Evolutionary conservation across 2,797 vertebrate genomes (phyloP).

Genomic region (Pelochelys cantorii): DNA sequence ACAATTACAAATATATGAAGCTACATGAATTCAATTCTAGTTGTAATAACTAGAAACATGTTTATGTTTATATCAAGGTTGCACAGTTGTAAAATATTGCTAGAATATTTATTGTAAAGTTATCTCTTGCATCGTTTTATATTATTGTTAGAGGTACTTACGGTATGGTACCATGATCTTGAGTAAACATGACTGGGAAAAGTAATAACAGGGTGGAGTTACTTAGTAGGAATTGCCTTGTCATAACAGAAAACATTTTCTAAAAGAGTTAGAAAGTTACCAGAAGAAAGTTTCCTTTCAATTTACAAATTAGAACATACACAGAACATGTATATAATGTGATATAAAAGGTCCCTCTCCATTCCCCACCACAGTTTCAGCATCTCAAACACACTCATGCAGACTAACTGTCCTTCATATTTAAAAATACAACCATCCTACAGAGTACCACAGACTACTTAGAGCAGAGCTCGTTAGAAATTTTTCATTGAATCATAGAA

Average conservation of each 20-base stretch:
- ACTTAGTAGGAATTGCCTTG: not conserved
- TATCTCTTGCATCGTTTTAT: not conserved
- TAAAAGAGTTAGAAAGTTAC: not conserved
- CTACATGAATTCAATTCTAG: not conserved
- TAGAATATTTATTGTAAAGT: not conserved
- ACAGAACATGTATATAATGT: not conserved
- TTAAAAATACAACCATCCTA: not conserved
- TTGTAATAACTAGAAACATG: slow-evolving; percentile 5
- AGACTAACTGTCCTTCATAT: not conserved
- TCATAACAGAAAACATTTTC: not conserved
- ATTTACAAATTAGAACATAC: not conserved
- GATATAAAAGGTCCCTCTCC: not conserved
- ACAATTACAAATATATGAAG: slow-evolving; percentile 31
- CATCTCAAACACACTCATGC: not conserved
- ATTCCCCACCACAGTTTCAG: not conserved
- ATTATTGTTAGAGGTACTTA: not conserved
- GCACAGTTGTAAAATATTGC: slow-evolving; percentile 4
- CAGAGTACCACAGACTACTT: not conserved
- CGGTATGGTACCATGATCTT: not conserved
- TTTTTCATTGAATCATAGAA: too few relatives aligned
- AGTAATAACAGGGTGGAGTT: not conserved
- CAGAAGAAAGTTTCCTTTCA: not conserved
- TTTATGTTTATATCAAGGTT: not conserved
- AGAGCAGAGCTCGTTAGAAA: too few relatives aligned
- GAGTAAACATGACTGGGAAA: not conserved